A percentile compares a stretch with the other conserved stretches of the same genome.
phyloP scores from a whole-genome alignment of 2,113 vertebrate species.

The Turnix velox region DNA sequence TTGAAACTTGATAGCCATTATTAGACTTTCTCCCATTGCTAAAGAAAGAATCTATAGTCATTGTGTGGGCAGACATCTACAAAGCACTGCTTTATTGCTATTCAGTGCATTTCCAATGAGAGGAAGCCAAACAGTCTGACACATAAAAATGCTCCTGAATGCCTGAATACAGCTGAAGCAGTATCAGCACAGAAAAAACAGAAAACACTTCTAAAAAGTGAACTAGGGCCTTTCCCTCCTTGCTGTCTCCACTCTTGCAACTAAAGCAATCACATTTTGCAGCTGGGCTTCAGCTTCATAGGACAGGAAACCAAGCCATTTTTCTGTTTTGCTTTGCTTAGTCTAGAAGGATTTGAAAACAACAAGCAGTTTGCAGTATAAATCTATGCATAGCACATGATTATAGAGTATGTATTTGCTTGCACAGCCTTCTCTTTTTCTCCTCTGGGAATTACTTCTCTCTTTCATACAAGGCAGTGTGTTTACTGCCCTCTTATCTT shows the following conservation, averaged over 20 bases:
- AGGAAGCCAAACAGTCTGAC: constrained; percentile 14
- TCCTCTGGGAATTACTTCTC: not conserved
- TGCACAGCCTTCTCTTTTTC: not conserved
- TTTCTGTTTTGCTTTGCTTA: not conserved
- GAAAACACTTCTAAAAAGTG: not conserved
- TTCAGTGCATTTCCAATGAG: not conserved
- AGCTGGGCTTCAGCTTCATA: not conserved
- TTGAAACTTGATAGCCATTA: constrained; percentile 21
- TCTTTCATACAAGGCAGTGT: not conserved
- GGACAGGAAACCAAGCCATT: not conserved
- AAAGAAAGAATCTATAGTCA: not conserved
- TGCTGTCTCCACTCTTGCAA: not conserved
- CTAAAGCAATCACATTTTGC: not conserved
- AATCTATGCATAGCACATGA: not conserved
- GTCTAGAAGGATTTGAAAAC: not conserved
- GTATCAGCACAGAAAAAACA: not conserved
- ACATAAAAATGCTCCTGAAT: not conserved
- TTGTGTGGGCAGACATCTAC: constrained; percentile 22
- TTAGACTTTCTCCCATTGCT: not conserved
- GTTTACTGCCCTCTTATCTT: not conserved
- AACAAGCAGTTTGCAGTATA: not conserved
- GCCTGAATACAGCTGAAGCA: not conserved
- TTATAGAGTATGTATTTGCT: not conserved
- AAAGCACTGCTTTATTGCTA: constrained; percentile 40
- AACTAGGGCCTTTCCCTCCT: not conserved